These are phyloP conservation scores for Scarus forsteni DNA, from an alignment of 2,797 vertebrate species.

Conservation along the genomic window DNA sequence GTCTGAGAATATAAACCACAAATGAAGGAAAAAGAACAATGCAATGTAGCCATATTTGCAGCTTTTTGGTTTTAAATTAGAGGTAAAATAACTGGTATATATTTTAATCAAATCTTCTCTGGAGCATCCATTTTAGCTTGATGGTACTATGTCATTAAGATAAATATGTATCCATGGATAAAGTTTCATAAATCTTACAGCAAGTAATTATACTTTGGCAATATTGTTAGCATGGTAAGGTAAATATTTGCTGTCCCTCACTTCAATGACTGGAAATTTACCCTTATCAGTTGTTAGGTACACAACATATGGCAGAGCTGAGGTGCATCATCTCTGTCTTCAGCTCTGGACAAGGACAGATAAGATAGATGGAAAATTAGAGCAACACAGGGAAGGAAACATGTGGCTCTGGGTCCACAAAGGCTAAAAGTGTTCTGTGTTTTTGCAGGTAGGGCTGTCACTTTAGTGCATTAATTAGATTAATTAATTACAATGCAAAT, in stretches of 20 bases:
- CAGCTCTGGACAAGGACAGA: conserved; percentile 30
- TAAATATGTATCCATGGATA: conserved; percentile 13
- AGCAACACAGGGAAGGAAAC: neutral
- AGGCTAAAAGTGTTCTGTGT: too few species aligned
- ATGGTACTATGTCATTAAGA: conserved; percentile 13
- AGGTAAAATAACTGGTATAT: conserved; percentile 26
- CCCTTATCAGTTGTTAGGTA: conserved; percentile 65
- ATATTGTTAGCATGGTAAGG: conserved; percentile 45
- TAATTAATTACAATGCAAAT: too few species aligned
- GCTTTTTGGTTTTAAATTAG: conserved; percentile 6
- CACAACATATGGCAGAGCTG: conserved; percentile 32
- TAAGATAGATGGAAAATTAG: conserved; percentile 32
- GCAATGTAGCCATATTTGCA: conserved; percentile 1
- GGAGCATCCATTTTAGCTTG: conserved; percentile 10
- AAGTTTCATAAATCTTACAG: conserved; percentile 41
- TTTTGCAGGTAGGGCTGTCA: too few species aligned
- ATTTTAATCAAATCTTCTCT: conserved; percentile 42
- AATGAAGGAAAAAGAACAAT: neutral
- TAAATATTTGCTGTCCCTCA: conserved; percentile 70
- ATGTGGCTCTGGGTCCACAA: too few species aligned
- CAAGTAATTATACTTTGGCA: conserved; percentile 48
- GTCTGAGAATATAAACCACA: neutral
- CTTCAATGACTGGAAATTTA: conserved; percentile 48
- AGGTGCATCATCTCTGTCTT: conserved; percentile 46
- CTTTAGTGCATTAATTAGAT: too few species aligned